Percentiles rank a stretch among this genome's conserved stretches.
phyloP scores from a whole-genome alignment of 2,888 invertebrate species.

The Protodeltote pygarga region DNA sequence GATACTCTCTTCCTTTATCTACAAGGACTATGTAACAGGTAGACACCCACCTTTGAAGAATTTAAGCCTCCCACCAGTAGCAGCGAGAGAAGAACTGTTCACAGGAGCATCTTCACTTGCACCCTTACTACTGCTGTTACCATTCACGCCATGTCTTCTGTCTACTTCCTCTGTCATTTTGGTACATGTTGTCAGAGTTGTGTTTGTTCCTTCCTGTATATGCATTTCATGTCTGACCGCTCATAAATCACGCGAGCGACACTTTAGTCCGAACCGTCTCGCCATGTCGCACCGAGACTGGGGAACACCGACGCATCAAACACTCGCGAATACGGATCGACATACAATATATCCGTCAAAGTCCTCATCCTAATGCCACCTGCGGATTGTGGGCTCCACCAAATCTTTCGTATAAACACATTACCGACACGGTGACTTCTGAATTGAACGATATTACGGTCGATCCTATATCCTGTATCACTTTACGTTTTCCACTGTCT shows the following conservation, averaged over 20 bases:
- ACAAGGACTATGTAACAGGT: constrained; percentile 35
- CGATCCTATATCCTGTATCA: constrained; percentile 64
- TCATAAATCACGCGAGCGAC: constrained; percentile 83
- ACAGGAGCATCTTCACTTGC: constrained; percentile 81
- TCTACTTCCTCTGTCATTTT: constrained; percentile 89
- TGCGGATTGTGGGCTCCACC: constrained; percentile 77
- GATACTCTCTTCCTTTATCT: constrained; percentile 15
- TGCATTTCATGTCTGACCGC: constrained; percentile 89
- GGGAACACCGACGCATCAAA: constrained; percentile 69
- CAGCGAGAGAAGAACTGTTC: constrained; percentile 73
- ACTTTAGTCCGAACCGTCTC: constrained; percentile 78
- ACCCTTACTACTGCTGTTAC: constrained; percentile 88
- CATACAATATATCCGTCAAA: constrained; percentile 78
- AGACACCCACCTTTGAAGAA: constrained; percentile 90
- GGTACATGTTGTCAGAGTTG: constrained; percentile 91
- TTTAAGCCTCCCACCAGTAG: constrained; percentile 91
- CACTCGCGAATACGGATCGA: constrained; percentile 72
- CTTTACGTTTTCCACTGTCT: constrained; percentile 69
- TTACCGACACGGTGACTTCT: constrained; percentile 83
- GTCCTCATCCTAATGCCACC: constrained; percentile 86
- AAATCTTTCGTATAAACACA: constrained; percentile 83
- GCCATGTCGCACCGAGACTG: constrained; percentile 78
- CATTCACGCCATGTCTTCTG: constrained; percentile 91
- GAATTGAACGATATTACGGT: constrained; percentile 68
- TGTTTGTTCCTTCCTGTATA: constrained; percentile 88